Conservation (phyloP, 2,797 vertebrate genomes). For the Momotus momota region DNA sequence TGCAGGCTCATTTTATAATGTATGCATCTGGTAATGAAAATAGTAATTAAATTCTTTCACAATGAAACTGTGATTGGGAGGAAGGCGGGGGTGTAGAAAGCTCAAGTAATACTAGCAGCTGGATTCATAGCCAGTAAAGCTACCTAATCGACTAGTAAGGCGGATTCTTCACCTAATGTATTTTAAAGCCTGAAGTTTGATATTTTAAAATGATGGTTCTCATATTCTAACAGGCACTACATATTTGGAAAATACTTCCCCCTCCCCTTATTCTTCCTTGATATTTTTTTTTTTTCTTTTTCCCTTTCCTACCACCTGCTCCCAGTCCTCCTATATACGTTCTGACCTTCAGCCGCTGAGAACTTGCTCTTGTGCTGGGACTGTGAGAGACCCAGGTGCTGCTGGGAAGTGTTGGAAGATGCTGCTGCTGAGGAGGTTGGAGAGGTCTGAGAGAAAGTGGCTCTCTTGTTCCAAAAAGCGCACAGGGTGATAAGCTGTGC, state of each 20-base stretch:
- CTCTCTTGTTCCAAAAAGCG: background rate
- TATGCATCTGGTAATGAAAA: constrained; percentile 52
- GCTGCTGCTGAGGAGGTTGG: background rate
- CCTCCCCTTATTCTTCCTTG: background rate
- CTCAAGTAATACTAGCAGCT: background rate
- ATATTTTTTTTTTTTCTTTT: background rate
- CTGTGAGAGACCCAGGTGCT: background rate
- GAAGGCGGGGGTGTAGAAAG: background rate
- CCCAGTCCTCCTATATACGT: fast-evolving
- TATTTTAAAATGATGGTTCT: background rate
- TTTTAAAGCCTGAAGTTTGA: constrained; percentile 3
- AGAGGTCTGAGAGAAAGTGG: background rate
- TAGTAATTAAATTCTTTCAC: constrained; percentile 60
- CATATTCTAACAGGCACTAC: background rate
- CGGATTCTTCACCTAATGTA: background rate
- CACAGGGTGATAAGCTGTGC: background rate
- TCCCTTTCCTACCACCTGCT: fast-evolving
- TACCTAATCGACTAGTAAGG: background rate
- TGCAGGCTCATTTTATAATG: constrained; percentile 35
- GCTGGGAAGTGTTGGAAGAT: background rate
- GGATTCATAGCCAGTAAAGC: background rate
- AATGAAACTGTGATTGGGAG: constrained; percentile 27
- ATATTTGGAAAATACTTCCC: background rate
- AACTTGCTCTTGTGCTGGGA: background rate
- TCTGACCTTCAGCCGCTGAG: background rate